Evolutionary conservation across 1,140 invertebrate genomes (phyloP).

Genomic region (Drosophila willistoni): DNA sequence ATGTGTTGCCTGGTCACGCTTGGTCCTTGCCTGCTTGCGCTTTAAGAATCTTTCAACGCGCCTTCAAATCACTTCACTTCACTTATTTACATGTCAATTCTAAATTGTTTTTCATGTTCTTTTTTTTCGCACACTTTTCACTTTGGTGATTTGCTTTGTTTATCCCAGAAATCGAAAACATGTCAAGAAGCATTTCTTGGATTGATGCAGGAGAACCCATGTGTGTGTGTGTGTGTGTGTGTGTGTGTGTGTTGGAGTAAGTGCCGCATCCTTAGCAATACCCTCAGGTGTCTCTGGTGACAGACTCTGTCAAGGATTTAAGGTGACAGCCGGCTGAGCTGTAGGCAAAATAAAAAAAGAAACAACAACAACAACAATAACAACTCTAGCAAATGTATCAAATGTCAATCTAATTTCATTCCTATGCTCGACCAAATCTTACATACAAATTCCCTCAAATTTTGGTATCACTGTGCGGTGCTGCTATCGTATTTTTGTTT

Average conservation of each 20-base stretch:
- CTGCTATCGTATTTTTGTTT: constrained; percentile 49
- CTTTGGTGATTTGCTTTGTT: constrained; percentile 58
- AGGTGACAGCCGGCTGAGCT: constrained; percentile 53
- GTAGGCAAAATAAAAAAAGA: constrained; percentile 35
- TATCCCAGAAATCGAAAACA: constrained; percentile 67
- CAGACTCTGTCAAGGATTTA: constrained; percentile 60
- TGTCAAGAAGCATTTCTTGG: constrained; percentile 60
- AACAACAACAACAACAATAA: constrained; percentile 18
- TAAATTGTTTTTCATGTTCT: constrained; percentile 78
- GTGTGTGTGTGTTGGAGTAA: constrained; percentile 45
- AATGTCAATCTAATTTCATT: constrained; percentile 83
- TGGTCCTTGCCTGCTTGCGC: not conserved
- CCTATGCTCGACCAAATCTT: constrained; percentile 68
- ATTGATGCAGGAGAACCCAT: constrained; percentile 48
- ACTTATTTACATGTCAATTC: constrained; percentile 79
- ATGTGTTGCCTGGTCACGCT: constrained; percentile 35
- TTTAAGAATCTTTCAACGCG: not conserved
- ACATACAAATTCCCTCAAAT: constrained; percentile 34
- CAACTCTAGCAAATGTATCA: constrained; percentile 64
- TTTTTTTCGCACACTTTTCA: constrained; percentile 47
- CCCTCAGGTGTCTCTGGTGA: constrained; percentile 60
- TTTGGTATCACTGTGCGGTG: constrained; percentile 43
- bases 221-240: constrained; percentile 52
- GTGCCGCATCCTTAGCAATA: constrained; percentile 27
- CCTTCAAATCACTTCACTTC: constrained; percentile 16